Evolutionary conservation across 2,113 vertebrate species (phyloP).

Genomic region (Vulpes lagopus): DNA sequence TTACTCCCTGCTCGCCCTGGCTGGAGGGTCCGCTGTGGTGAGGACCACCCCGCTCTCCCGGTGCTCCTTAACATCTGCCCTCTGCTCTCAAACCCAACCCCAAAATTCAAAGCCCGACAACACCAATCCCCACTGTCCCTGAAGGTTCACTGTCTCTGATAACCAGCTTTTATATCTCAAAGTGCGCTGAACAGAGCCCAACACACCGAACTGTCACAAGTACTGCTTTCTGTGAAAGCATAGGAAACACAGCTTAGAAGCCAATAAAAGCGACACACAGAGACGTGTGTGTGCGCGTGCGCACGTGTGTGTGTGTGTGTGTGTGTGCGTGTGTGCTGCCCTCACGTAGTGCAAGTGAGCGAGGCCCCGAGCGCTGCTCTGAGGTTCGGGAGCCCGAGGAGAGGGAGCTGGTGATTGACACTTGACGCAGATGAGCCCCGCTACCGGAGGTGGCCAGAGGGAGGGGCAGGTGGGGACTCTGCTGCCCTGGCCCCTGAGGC

Average conservation of each 20-base stretch:
- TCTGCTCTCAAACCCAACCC: background rate
- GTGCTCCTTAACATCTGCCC: background rate
- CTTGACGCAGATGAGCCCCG: fast-evolving
- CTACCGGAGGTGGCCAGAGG: fast-evolving
- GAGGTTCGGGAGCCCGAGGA: background rate
- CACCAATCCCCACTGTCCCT: background rate
- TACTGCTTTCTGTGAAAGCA: background rate
- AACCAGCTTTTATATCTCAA: background rate
- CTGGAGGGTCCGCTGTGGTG: background rate
- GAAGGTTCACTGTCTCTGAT: background rate
- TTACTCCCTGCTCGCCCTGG: fast-evolving
- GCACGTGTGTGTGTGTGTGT: fast-evolving
- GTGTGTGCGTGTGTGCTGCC: no score
- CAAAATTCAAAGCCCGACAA: background rate
- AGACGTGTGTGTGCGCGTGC: background rate
- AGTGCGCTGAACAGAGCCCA: background rate
- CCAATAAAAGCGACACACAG: background rate
- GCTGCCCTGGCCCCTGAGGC: no score
- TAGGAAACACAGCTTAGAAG: background rate
- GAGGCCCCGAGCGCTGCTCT: background rate
- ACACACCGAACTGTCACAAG: no score
- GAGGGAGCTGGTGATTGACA: background rate
- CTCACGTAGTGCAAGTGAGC: background rate
- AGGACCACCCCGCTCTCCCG: background rate
- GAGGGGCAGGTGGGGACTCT: no score